These are phyloP conservation scores for Rhopalosiphum maidis DNA, from an alignment of 1,140 invertebrate species.

Conservation along the genomic window DNA sequence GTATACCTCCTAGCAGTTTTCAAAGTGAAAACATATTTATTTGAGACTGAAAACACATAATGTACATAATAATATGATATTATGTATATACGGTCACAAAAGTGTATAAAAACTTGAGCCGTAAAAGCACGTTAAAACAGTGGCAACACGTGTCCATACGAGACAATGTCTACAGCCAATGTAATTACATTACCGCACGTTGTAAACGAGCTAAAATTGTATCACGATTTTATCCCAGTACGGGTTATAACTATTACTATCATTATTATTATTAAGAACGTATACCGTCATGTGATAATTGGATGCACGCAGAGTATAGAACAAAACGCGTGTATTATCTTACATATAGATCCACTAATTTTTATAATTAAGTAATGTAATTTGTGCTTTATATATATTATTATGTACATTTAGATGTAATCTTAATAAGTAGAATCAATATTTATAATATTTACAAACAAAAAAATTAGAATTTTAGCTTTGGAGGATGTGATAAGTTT, in stretches of 20 bases:
- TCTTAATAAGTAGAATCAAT: neutral
- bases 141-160: neutral
- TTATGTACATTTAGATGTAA: neutral
- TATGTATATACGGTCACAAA: neutral
- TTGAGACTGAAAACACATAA: neutral
- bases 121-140: neutral
- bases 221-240: slow-evolving; percentile 30
- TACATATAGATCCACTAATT: neutral
- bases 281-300: neutral
- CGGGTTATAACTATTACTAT: slow-evolving; percentile 5
- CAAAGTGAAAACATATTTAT: slow-evolving; percentile 1
- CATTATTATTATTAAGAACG: neutral
- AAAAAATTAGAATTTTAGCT: neutral
- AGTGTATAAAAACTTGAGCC: neutral
- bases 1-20: neutral
- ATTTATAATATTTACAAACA: neutral
- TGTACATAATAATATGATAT: neutral
- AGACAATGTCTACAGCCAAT: neutral
- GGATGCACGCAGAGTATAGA: neutral
- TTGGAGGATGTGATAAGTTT: neutral
- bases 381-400: neutral
- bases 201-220: slow-evolving; percentile 30
- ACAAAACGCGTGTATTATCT: neutral
- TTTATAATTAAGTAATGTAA: neutral
- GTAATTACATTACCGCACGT: neutral